Evolutionary conservation across 30 jellyfish, hydroid and myxozoan species (phyloP).

Genomic region (Phacellophora camtschatica): DNA sequence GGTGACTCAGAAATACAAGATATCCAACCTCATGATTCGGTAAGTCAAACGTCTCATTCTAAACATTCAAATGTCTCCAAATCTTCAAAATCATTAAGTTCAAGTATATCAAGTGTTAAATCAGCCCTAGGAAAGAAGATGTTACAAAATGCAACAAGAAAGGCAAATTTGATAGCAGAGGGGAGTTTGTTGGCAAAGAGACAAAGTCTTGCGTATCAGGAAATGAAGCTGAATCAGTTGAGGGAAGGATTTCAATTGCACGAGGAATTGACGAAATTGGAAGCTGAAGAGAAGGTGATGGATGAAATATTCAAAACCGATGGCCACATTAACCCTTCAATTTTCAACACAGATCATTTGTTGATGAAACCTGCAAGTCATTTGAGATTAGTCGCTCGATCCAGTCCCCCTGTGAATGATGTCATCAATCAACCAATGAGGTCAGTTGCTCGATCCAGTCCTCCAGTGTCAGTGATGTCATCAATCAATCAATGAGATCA

Average conservation of each 20-base stretch:
- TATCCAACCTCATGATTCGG: slow-evolving; percentile 9
- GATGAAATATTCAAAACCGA: slow-evolving; percentile 32
- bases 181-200: slow-evolving; percentile 9
- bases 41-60: neutral
- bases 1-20: neutral
- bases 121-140: slow-evolving; percentile 33
- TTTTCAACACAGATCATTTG: slow-evolving; percentile 29
- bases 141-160: slow-evolving; percentile 32
- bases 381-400: neutral
- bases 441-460: slow-evolving; percentile 32
- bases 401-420: slow-evolving; percentile 9
- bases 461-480: slow-evolving; percentile 24
- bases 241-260: slow-evolving; percentile 21
- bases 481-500: slow-evolving; percentile 32
- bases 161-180: slow-evolving; percentile 25
- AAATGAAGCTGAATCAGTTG: slow-evolving; percentile 28
- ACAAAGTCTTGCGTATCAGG: slow-evolving; percentile 15
- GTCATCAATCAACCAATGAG: slow-evolving; percentile 15
- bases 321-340: slow-evolving; percentile 3
- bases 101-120: neutral
- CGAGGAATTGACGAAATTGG: slow-evolving; percentile 1
- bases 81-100: neutral
- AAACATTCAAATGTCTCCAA: neutral
- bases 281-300: slow-evolving; percentile 48
- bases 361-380: slow-evolving; percentile 5